Evolutionary conservation across 2,888 invertebrate species (phyloP), one percentile per base, ranked within the genome.

Genomic region (Germaria angustata): DNA sequence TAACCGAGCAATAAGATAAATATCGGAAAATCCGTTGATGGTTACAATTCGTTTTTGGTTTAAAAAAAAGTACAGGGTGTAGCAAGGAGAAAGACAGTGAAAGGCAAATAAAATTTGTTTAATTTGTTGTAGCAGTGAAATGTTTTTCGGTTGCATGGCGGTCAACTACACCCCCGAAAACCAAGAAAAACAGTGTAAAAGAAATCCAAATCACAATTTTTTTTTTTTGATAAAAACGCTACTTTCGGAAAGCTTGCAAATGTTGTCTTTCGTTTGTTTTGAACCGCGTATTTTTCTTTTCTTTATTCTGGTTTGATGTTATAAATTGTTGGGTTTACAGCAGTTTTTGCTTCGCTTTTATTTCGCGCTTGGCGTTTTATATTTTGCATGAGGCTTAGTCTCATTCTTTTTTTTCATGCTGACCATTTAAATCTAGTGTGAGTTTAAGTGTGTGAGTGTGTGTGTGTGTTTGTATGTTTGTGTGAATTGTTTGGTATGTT

Each of bases 281-380:
- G 2, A 24, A n/a, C 22, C 15, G 8, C 41, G 68, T 51, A 51
- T 69, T 13, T 61, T 4, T 7, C 41, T 68, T 51, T 61, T 69
- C 17, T 61, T 2, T 7, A 22, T 59, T 69, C 36, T 71, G 63
- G 72, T 51, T 75, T 79, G 75, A 76, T 61, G 79, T 79, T 55
- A 82, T 82, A 76, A 75, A 79, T 82, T 82, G 75, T 57, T 78
- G 61, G 79, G 65, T 75, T 82, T n/a, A n/a, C n/a, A n/a, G n/a
- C n/a, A n/a, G n/a, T n/a, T n/a, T n/a, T n/a, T n/a, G n/a, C n/a
- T n/a, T 53, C 66, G 59, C 6, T 44, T 36, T 28, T 44, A 59
- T 55, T 57, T 72, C 15, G 39, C 49, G 44, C 63, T 78, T 34
- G 59, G 65, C 71, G 55, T 34, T 44, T 65, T 63, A 57, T 75